Evolutionary conservation across 1,140 invertebrate genomes (phyloP), one percentile per base, ranked within the genome.

Genomic region (Leptopilina boulardi): DNA sequence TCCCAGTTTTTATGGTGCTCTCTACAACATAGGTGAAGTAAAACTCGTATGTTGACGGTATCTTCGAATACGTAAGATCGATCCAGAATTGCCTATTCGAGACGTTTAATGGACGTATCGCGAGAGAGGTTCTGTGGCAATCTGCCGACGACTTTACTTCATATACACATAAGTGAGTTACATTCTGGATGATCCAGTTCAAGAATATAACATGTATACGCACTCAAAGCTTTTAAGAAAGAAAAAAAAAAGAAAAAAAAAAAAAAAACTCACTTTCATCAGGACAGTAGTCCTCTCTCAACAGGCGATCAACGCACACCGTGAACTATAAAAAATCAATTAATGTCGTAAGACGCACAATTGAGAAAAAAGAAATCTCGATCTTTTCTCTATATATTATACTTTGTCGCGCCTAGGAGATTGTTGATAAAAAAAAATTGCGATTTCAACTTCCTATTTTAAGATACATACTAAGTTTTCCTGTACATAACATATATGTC

Each of bases 151-250:
- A 47, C 42, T 38, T 38, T 38, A 38, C 34, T 38, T 38, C 34
- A 38, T 15, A 1, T 44, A 44, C 42, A 51, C n/a, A 18, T 51
- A 51, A 38, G 9, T 38, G 70, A 70, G 42, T 23, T 56, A 74
- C 59, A 77, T 73, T 77, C 56, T 44, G 42, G 71, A 73, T 74
- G 71, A 77, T 77, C 56, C 76, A 74, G 71, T 74, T 77, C 56
- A 70, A 42, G 59, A 34, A 15, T 54, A 70, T n/a, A 74, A n/a
- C n/a, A 38, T 38, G 34, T 38, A 38, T 18, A 51, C 47, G 3
- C 47, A 51, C 47, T 51, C 47, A 18, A 5, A n/a, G 47, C 15
- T 18, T n/a, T n/a, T n/a, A n/a, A n/a, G n/a, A n/a, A n/a, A n/a
- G n/a, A n/a, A n/a, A n/a, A n/a, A n/a, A n/a, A n/a, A n/a, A n/a